Percentiles rank a stretch among this genome's conserved stretches.
phyloP scores from a whole-genome alignment of 92 coral and sea anemone genomes.

The Phenganax stokvisi region DNA sequence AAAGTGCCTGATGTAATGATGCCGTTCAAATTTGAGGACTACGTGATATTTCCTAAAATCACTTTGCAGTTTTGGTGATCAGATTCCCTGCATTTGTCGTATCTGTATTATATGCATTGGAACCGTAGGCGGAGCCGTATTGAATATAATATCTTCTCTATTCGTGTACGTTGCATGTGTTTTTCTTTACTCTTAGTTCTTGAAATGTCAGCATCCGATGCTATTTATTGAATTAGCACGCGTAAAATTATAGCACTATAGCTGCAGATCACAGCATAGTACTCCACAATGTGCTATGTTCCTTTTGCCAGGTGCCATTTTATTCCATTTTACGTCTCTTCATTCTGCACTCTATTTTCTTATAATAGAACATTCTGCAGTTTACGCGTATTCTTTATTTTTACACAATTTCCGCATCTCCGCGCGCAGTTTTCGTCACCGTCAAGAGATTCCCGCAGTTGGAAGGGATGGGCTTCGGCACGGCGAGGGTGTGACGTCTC shows the following conservation, averaged over 20 bases:
- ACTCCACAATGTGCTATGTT: neutral
- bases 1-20: too few species aligned
- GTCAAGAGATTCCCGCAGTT: neutral
- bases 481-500: conserved; percentile 34
- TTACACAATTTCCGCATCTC: too few species aligned
- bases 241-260: neutral
- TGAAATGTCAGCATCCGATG: neutral
- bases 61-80: neutral
- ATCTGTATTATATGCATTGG: too few species aligned
- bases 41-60: neutral
- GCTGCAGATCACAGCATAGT: neutral
- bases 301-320: neutral
- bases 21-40: neutral
- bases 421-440: too few species aligned
- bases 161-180: too few species aligned
- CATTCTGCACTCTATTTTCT: neutral
- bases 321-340: neutral
- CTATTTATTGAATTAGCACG: neutral
- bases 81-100: too few species aligned
- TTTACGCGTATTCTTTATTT: too few species aligned
- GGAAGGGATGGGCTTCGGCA: conserved; percentile 19
- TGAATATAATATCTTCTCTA: too few species aligned
- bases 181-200: too few species aligned
- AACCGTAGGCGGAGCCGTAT: too few species aligned
- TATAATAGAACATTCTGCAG: too few species aligned